Base-by-base conservation (phyloP, 2,888 invertebrate species). In the Apamea anceps region DNA sequence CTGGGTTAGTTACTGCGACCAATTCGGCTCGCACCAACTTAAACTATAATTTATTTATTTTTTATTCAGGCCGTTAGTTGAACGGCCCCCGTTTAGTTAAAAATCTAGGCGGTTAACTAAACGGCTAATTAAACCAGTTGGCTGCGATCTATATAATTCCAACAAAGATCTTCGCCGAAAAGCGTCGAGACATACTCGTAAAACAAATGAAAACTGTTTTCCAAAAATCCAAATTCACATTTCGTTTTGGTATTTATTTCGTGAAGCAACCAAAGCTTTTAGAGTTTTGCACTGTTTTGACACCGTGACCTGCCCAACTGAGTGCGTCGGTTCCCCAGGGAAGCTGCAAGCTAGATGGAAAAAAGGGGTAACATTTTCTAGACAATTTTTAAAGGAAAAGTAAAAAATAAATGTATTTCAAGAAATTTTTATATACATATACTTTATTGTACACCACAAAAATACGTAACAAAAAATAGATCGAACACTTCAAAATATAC, bases 201-300 rank as follows among this genome's bases (percentile, higher is more conserved):
- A 62, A 77, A 63, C 25, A 72, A 81, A 82, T 37, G 51, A 62
- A 79, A 75, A 65, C 63, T 72, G 37, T 79, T 79, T 54, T 63
- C n/a, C 37, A 37, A 57, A 37, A 72, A 72, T n/a, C 18, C 51
- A 12, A 60, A 51, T 45, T 48, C 51, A 28, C 37, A 15, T 79
- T 79, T 51, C n/a, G n/a, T 57, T 54, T 1, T 13, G n/a, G 51
- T 72, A 75, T 79, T 79, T 79, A 83, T 68, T 79, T 79, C 62
- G 68, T 21, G 62, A 57, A 72, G 37, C 62, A 73, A 37, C 68
- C 32, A 68, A 78, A 82, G 78, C 72, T 83, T 79, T 83, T 75
- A 84, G 42, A 54, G 57, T 68, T 51, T 60, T 28, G n/a, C 66
- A 37, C 62, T 25, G 71, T 75, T 83, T 79, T 79, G 79, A 79